A percentile compares a stretch with the other conserved stretches of the same genome.
Evolutionary conservation across 2,888 invertebrate species (phyloP).

Genomic region (Yponomeuta plumbellus): DNA sequence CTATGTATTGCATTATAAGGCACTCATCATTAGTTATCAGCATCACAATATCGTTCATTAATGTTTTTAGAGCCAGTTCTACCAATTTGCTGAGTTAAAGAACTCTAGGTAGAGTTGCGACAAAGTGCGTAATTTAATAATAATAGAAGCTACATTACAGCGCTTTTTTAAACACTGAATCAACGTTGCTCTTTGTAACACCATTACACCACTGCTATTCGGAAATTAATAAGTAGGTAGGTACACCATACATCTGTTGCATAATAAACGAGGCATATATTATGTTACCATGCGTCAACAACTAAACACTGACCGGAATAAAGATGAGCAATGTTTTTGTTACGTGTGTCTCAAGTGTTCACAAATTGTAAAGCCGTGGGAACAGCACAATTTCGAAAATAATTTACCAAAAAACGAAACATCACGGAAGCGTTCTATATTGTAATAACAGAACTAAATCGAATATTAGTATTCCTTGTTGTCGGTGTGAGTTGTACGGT

Average conservation of each 20-base stretch:
- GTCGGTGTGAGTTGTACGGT: too few relatives aligned
- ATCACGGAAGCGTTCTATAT: constrained; percentile 14
- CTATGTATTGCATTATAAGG: too few relatives aligned
- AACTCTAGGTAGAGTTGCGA: too few relatives aligned
- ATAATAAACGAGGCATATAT: constrained; percentile 27
- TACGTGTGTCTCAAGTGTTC: constrained; percentile 18
- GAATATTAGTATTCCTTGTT: too few relatives aligned
- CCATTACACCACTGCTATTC: not conserved
- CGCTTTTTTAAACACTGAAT: not conserved
- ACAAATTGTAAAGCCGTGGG: constrained; percentile 27
- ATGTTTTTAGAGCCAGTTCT: too few relatives aligned
- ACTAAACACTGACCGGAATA: constrained; percentile 35
- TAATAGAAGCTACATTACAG: too few relatives aligned
- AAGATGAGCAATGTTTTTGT: constrained; percentile 31
- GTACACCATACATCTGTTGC: constrained; percentile 18
- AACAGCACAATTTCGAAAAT: constrained; percentile 25
- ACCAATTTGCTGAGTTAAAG: too few relatives aligned
- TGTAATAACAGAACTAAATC: not conserved
- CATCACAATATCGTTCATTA: too few relatives aligned
- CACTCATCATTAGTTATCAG: too few relatives aligned
- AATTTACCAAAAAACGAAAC: not conserved
- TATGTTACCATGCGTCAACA: constrained; percentile 25
- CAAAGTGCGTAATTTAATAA: too few relatives aligned
- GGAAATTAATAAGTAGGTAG: not conserved
- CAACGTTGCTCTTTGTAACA: not conserved